Base-by-base conservation (phyloP, 2,113 vertebrate species). In the Glaucidium brasilianum region DNA sequence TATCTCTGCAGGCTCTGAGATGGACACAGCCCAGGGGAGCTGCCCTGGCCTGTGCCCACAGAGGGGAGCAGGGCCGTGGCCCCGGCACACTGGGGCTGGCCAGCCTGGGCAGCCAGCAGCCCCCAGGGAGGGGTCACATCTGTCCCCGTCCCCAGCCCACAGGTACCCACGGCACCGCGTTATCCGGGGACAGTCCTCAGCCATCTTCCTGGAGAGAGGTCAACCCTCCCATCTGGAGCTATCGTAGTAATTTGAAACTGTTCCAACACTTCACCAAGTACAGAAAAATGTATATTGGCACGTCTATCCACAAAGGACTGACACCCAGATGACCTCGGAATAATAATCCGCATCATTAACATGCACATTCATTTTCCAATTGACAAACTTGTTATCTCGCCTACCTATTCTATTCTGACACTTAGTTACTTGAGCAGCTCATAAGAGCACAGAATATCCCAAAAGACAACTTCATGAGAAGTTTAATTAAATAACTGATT, bases 391-490 rank as follows among this genome's bases (percentile, higher is more conserved):
- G 4, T 84, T 59, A 3, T 39, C 71, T 26, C 52, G 60, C 50
- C 32, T 26, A 60, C 22, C 18, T 67, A 27, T 37, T 11, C 56
- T 21, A 12, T 53, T 68, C 73, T 39, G 66, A 66, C 62, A 92
- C 15, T 11, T 2, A 68, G 73, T 52, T 81, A 79, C 17, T 74
- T 5, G 15, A 68, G 69, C 60, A 74, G 69, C 50, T 91, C 66
- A 0, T 37, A 87, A 64, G 76, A 91, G 75, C 43, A 47, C 29
- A 58, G 32, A 97, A 47, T 50, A 90, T 91, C 86, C 87, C 96
- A 67, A 39, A 90, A 95, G 97, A 95, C 71, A 96, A 69, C 53
- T 85, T 79, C 39, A 55, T 64, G 58, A 91, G 91, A 84, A 90
- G 53, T 53, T 62, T 92, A 89, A 95, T 96, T 92, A 94, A 96